These are phyloP conservation scores for Drosophila triauraria DNA, from an alignment of 1,140 invertebrate species.

Conservation along the genomic window DNA sequence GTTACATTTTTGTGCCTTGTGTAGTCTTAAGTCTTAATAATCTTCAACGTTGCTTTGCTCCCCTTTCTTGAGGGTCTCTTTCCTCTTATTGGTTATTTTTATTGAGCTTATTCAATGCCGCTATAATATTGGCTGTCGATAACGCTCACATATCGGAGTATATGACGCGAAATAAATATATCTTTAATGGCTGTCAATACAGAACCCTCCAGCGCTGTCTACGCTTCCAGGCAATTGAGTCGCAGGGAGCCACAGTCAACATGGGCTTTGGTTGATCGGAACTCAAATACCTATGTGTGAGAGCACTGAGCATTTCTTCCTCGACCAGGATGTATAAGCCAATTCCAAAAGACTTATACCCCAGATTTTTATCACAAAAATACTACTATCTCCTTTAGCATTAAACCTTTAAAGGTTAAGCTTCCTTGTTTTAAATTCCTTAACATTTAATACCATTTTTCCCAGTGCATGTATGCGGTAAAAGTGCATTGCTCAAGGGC, in stretches of 20 bases:
- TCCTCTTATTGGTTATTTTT: constrained; percentile 1
- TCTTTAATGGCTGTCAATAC: constrained; percentile 39
- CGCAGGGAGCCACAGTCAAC: constrained; percentile 4
- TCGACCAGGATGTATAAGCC: too few relatives aligned
- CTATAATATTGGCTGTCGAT: constrained; percentile 22
- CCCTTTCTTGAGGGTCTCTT: constrained; percentile 6
- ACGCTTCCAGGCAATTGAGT: constrained; percentile 33
- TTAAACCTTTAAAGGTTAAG: not conserved
- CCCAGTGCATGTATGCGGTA: not conserved
- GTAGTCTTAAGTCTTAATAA: constrained; percentile 10
- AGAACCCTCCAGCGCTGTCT: constrained; percentile 7
- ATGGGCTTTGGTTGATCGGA: constrained; percentile 22
- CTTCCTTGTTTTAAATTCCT: not conserved
- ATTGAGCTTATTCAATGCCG: constrained; percentile 10
- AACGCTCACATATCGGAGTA: constrained; percentile 43
- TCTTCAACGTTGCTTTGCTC: not conserved
- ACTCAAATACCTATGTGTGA: constrained; percentile 18
- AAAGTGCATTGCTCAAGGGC: constrained; percentile 20
- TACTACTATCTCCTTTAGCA: not conserved
- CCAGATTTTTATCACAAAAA: too few relatives aligned
- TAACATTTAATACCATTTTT: not conserved
- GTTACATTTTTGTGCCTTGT: not conserved
- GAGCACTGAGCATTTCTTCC: not conserved
- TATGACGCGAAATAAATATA: constrained; percentile 44
- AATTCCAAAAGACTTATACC: too few relatives aligned